These are phyloP conservation scores for Podarcis siculus DNA, from an alignment of 2,797 vertebrate species.

Conservation along the genomic window DNA sequence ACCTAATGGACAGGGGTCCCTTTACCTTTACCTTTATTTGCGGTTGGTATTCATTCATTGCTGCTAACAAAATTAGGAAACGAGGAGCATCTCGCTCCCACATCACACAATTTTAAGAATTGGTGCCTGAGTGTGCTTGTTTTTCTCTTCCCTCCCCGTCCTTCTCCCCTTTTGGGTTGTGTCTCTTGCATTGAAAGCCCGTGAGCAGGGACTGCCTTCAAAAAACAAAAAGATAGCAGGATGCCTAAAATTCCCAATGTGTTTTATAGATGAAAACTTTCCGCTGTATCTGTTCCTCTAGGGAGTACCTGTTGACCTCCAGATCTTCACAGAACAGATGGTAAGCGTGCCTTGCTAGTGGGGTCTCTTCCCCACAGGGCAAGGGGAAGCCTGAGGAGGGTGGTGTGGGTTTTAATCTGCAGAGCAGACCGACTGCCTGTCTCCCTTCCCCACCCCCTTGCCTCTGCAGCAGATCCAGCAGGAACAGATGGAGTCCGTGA, in stretches of 20 bases:
- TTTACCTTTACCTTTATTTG: too few relatives aligned
- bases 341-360: conserved; percentile 72
- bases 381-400: background rate
- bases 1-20: too few relatives aligned
- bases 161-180: background rate
- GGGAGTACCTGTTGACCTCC: conserved; percentile 90
- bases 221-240: background rate
- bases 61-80: too few relatives aligned
- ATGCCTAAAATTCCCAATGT: background rate
- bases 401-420: background rate
- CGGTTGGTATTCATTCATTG: too few relatives aligned
- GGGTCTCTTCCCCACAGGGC: accelerated
- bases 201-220: background rate
- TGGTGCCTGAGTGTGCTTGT: background rate
- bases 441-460: background rate
- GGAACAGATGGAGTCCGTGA: conserved; percentile 91
- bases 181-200: too few relatives aligned
- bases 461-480: conserved; percentile 89
- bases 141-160: background rate
- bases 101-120: background rate
- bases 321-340: conserved; percentile 98
- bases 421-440: background rate
- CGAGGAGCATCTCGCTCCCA: too few relatives aligned
- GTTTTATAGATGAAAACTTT: background rate
- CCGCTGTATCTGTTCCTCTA: conserved; percentile 59